A percentile compares a stretch with the other conserved stretches of the same genome.
phyloP scores from a whole-genome alignment of 1,140 invertebrate genomes.

The Papilio polyxenes region DNA sequence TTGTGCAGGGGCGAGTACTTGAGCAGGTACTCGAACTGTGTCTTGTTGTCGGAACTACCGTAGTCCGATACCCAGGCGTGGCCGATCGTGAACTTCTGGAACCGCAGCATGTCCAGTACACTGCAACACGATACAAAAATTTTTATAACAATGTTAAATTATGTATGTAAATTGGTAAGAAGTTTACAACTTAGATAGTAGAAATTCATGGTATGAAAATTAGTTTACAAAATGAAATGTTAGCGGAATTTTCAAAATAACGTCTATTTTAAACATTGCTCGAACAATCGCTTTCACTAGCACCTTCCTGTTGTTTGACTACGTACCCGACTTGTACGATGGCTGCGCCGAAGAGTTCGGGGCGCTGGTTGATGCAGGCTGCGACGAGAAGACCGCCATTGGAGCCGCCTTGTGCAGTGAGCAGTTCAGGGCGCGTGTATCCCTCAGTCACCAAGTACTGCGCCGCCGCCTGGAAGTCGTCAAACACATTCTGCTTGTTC shows the following conservation, averaged over 20 bases:
- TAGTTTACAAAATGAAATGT: no score
- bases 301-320: slow-evolving; percentile 2
- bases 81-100: slow-evolving; percentile 99
- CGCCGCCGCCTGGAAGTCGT: slow-evolving; percentile 97
- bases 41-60: slow-evolving; percentile 93
- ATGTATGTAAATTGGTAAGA: no score
- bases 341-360: slow-evolving; percentile 95
- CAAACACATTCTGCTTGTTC: slow-evolving; percentile 98
- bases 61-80: slow-evolving; percentile 98
- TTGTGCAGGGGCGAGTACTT: slow-evolving; percentile 99
- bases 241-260: no score
- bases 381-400: slow-evolving; percentile 98
- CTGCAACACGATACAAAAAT: slow-evolving; percentile 79
- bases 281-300: no score
- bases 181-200: no score
- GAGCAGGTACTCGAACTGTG: slow-evolving; percentile 93
- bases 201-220: no score
- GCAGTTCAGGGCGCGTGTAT: slow-evolving; percentile 88
- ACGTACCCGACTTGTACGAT: slow-evolving; percentile 95
- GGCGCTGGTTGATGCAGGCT: slow-evolving; percentile 96
- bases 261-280: no score
- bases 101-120: slow-evolving; percentile 98
- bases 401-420: slow-evolving; percentile 96
- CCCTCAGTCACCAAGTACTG: slow-evolving; percentile 92
- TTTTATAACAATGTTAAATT: no score